phyloP scores from a whole-genome alignment of 2,113 vertebrate species.

The Acrocephalus kingi region DNA sequence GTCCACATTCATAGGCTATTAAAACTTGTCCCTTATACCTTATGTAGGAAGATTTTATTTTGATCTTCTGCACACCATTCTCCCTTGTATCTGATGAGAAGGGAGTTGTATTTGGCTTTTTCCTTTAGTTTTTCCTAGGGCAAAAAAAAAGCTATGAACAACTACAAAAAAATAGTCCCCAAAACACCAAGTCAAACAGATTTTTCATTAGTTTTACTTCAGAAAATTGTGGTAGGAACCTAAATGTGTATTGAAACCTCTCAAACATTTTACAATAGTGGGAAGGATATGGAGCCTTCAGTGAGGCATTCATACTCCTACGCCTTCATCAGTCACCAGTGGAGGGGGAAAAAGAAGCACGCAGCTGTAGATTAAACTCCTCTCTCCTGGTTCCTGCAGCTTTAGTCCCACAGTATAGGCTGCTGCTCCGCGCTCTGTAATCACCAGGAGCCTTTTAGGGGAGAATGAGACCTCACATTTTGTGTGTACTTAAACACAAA shows the following conservation, averaged over 20 bases:
- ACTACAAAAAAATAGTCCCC: neutral
- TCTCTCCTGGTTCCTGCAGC: neutral
- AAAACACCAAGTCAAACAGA: neutral
- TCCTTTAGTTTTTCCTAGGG: neutral
- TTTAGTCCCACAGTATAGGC: neutral
- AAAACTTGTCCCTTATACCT: neutral
- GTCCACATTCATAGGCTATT: neutral
- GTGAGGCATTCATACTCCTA: neutral
- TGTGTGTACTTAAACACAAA: neutral
- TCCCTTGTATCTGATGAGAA: neutral
- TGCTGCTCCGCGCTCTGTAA: accelerated
- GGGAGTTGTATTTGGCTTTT: neutral
- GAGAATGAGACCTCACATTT: neutral
- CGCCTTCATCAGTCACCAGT: neutral
- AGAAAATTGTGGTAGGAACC: neutral
- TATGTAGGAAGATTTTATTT: neutral
- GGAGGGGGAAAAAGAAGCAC: neutral
- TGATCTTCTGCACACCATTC: neutral
- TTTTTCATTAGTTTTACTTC: neutral
- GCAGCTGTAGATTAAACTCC: neutral
- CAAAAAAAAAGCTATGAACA: neutral
- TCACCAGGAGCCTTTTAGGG: neutral
- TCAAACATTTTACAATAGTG: neutral
- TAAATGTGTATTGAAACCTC: neutral
- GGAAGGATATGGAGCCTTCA: neutral